Percentiles rank a stretch among this genome's conserved stretches.
Conservation (phyloP, 2,888 invertebrate species). For the Dicyrtoma fusca region DNA sequence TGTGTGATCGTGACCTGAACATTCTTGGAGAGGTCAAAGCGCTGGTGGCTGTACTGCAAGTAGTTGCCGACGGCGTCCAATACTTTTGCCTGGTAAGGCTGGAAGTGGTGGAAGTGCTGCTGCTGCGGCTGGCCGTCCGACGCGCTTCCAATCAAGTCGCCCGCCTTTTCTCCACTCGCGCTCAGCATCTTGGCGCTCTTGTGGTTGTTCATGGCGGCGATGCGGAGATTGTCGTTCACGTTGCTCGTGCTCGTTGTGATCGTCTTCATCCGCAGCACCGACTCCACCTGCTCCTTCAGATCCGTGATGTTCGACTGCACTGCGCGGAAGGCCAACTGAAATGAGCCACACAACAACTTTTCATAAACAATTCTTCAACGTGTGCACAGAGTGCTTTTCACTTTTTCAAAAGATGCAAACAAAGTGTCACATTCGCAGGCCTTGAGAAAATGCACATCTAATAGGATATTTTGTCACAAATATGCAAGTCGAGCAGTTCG, state of each 20-base stretch:
- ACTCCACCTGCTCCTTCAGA: constrained; percentile 73
- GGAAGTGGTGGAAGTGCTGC: constrained; percentile 25
- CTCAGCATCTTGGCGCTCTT: background rate
- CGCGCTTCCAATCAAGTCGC: background rate
- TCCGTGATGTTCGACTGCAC: constrained; percentile 64
- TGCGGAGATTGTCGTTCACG: background rate
- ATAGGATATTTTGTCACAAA: no score
- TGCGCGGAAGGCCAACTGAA: constrained; percentile 74
- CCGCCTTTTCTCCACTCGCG: no score
- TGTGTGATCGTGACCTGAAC: no score
- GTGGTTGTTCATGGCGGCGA: background rate
- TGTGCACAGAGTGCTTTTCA: no score
- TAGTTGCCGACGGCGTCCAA: constrained; percentile 65
- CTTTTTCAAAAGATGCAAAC: no score
- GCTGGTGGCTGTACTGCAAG: constrained; percentile 71
- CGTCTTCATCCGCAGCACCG: constrained; percentile 64
- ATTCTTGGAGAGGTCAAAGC: constrained; percentile 65
- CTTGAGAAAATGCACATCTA: background rate
- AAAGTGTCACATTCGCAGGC: background rate
- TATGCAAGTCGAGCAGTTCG: no score
- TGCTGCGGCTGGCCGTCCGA: no score
- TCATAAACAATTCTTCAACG: background rate
- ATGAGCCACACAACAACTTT: constrained; percentile 39
- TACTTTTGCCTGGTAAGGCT: constrained; percentile 52
- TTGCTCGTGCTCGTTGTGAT: background rate